Evolutionary conservation across 2,797 vertebrate genomes (phyloP), one percentile per base, ranked within the genome.

Genomic region (Kryptopterus vitreolus): DNA sequence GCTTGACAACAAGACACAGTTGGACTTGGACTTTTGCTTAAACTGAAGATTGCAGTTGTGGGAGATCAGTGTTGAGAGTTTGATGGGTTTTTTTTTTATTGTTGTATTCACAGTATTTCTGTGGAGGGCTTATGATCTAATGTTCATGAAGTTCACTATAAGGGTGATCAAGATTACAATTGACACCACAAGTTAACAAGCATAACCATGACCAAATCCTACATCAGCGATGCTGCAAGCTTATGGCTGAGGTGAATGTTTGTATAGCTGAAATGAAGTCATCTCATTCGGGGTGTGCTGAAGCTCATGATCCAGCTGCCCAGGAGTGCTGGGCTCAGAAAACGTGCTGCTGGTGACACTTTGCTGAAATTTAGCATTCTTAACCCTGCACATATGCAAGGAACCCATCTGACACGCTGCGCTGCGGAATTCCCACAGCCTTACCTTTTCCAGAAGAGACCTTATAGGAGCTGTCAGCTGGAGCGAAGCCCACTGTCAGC

Each of bases 121-220:
- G 79, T 65, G 83, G 76, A 76, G 58, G 35, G 73, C 75, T 35
- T 57, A 78, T 83, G 84, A 87, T 82, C 87, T 86, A 72, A 79
- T 82, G 78, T 77, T 82, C 76, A 57, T 81, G 71, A 82, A 88
- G 82, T 80, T 80, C 82, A 87, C 86, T 80, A 85, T 77, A 76
- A 81, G 82, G 73, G 57, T 75, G 78, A 72, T 72, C 69, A 74
- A 90, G 81, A 91, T 86, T 83, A 81, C 79, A 1, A 80, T 86
- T 59, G 83, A 71, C 81, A 78, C 85, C 50, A 5, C n/a, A 61
- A 71, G 70, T 63, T 48, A 65, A 81, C 81, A 89, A 89, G 87
- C 88, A 91, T 87, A 35, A 91, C 90, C 86, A 88, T 86, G 87
- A 88, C 79, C 82, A 85, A 87, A 90, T 79, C 79, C 84, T 80